Conservation (phyloP, 2,888 invertebrate species). For the Dicranocentrus wangi region DNA sequence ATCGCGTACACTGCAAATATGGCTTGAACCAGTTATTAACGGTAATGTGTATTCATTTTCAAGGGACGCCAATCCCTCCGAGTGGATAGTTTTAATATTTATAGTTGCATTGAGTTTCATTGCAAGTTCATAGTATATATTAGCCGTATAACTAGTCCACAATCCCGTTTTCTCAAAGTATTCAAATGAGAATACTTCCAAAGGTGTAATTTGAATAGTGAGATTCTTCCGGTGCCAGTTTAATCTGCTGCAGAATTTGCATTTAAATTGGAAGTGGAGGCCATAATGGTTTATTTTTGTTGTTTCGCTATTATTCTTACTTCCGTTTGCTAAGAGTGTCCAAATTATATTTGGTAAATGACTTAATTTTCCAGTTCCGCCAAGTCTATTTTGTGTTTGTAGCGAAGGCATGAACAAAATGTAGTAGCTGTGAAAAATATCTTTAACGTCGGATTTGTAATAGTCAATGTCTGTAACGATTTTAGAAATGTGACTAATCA, state of each 20-base stretch:
- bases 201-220: not conserved
- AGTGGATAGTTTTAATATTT: not conserved
- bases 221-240: not conserved
- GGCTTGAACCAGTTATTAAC: not conserved
- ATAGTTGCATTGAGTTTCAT: not conserved
- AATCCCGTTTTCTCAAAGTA: not conserved
- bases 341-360: constrained; percentile 17
- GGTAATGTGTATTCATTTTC: not conserved
- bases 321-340: not conserved
- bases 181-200: not conserved
- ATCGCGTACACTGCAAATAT: constrained; percentile 5
- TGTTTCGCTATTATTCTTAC: too few species aligned
- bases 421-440: constrained; percentile 8
- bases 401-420: not conserved
- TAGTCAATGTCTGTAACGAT: not conserved
- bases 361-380: not conserved
- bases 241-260: not conserved
- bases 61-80: too few species aligned
- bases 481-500: not conserved
- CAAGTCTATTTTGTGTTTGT: not conserved
- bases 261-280: not conserved
- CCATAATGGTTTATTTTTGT: not conserved
- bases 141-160: constrained; percentile 8
- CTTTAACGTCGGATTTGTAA: not conserved
- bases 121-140: constrained; percentile 9